A percentile compares a stretch with the other conserved stretches of the same genome.
These are phyloP conservation scores for Sardinella longiceps DNA, from an alignment of 2,797 vertebrate genomes.

Conservation along the genomic window DNA sequence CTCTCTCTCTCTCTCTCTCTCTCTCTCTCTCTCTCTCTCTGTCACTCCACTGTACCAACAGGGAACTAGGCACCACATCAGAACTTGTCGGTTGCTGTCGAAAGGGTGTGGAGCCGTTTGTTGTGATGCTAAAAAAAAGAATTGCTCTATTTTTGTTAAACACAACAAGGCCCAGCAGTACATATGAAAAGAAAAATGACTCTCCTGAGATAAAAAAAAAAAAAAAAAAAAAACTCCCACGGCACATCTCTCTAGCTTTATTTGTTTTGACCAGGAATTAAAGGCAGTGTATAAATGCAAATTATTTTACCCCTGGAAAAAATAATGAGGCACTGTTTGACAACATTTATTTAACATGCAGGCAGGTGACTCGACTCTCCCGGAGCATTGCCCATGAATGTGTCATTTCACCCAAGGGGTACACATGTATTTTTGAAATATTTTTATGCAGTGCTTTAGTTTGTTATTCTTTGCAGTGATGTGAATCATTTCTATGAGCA, in stretches of 20 bases:
- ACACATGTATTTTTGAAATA: background rate
- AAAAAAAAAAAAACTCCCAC: background rate
- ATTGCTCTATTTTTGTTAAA: background rate
- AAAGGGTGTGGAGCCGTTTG: background rate
- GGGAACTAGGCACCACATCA: background rate
- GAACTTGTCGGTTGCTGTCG: background rate
- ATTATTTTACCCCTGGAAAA: background rate
- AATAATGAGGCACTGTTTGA: background rate
- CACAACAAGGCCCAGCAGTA: background rate
- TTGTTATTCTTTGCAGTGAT: conserved; percentile 9
- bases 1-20: background rate
- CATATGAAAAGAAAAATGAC: background rate
- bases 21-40: background rate
- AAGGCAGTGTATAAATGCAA: background rate
- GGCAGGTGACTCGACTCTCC: conserved; percentile 17
- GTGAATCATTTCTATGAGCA: conserved; percentile 14
- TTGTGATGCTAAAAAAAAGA: conserved; percentile 6
- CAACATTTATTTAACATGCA: conserved; percentile 21
- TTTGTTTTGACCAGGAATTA: conserved; percentile 16
- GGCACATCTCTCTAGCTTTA: background rate
- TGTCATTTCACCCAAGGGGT: conserved; percentile 20
- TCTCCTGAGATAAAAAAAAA: background rate
- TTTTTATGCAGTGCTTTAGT: background rate
- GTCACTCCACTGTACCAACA: background rate
- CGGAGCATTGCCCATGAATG: conserved; percentile 7